Evolutionary conservation across 2,113 vertebrate species (phyloP).

Genomic region (Perccottus glenii): DNA sequence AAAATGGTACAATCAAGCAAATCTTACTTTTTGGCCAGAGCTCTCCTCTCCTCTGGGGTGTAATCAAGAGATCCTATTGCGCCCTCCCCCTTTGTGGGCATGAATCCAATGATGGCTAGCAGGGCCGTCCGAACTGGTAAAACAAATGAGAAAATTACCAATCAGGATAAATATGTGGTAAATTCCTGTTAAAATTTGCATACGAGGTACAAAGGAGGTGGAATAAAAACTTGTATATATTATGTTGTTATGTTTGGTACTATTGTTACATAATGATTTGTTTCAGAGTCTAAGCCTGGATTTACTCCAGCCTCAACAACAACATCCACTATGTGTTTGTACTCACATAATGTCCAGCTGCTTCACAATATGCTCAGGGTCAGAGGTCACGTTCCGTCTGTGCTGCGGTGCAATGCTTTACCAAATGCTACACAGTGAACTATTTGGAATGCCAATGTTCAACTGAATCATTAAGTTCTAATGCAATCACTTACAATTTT

Average conservation of each 20-base stretch:
- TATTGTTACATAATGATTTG: constrained; percentile 58
- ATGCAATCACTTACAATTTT: too few relatives aligned
- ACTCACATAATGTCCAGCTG: constrained; percentile 31
- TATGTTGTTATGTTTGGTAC: constrained; percentile 18
- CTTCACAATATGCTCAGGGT: constrained; percentile 21
- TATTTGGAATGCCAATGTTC: too few relatives aligned
- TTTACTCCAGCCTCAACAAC: constrained; percentile 13
- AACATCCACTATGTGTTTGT: too few relatives aligned
- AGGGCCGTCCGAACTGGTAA: constrained; percentile 94
- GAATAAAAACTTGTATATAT: too few relatives aligned
- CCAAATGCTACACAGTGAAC: too few relatives aligned
- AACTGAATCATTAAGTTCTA: too few relatives aligned
- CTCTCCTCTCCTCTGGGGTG: constrained; percentile 93
- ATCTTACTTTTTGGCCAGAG: constrained; percentile 97
- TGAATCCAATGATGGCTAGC: constrained; percentile 98
- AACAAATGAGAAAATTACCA: not conserved
- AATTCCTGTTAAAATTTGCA: too few relatives aligned
- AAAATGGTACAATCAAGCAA: constrained; percentile 21
- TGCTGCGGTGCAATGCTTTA: not conserved
- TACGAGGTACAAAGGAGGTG: too few relatives aligned
- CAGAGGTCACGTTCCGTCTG: not conserved
- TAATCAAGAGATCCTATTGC: constrained; percentile 99
- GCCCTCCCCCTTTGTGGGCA: constrained; percentile 98
- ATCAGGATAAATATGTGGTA: not conserved
- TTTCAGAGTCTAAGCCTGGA: constrained; percentile 44